Evolutionary conservation across 1,140 invertebrate species (phyloP).

Genomic region (Littorina saxatilis): DNA sequence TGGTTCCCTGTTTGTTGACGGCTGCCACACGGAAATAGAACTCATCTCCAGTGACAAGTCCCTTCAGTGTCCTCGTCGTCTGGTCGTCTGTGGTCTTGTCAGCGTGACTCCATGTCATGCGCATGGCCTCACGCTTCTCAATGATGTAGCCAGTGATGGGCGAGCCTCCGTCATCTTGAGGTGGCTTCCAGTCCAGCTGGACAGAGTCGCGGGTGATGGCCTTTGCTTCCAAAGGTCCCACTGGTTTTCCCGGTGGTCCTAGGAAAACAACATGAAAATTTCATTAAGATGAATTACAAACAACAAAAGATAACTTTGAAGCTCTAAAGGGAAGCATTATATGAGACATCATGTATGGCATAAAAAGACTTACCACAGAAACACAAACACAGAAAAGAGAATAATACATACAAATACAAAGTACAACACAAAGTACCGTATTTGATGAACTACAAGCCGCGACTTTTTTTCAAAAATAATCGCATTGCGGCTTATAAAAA

Average conservation of each 20-base stretch:
- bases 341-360: no score
- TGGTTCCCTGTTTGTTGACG: slow-evolving; percentile 65
- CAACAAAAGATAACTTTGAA: no score
- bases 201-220: slow-evolving; percentile 96
- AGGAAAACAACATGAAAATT: slow-evolving; percentile 62
- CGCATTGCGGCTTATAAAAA: no score
- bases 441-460: no score
- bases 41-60: slow-evolving; percentile 93
- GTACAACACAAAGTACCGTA: no score
- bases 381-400: no score
- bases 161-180: slow-evolving; percentile 88
- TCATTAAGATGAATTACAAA: no score
- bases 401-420: no score
- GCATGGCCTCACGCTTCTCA: slow-evolving; percentile 69
- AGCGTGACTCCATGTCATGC: slow-evolving; percentile 58
- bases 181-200: slow-evolving; percentile 96
- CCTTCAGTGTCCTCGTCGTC: slow-evolving; percentile 86
- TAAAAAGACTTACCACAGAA: no score
- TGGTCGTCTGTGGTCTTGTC: slow-evolving; percentile 55
- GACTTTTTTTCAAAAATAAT: no score
- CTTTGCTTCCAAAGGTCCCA: slow-evolving; percentile 87
- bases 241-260: slow-evolving; percentile 90
- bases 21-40: slow-evolving; percentile 90
- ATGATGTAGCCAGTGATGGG: slow-evolving; percentile 72
- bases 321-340: no score